Evolutionary conservation across 2,113 vertebrate genomes (phyloP).

Genomic region (Patagioenas fasciata): DNA sequence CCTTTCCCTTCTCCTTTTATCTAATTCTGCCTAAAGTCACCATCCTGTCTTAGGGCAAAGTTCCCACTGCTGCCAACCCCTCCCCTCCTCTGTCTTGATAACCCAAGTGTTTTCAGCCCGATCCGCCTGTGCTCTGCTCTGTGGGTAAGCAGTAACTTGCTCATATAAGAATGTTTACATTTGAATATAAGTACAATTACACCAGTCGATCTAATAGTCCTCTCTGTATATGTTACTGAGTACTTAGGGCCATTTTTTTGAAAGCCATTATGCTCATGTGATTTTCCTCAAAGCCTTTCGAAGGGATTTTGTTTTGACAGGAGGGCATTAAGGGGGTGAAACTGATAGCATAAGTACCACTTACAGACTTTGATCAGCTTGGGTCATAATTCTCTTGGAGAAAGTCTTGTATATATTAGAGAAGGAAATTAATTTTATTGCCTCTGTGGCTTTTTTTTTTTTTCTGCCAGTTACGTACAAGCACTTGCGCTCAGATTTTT

Average conservation of each 20-base stretch:
- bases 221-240: slow-evolving; percentile 83
- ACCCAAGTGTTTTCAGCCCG: not conserved
- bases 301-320: slow-evolving; percentile 87
- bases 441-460: slow-evolving; percentile 46
- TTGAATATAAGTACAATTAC: slow-evolving; percentile 80
- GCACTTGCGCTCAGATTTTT: not conserved
- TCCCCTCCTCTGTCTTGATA: not conserved
- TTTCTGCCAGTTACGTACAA: slow-evolving; percentile 50
- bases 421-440: slow-evolving; percentile 87
- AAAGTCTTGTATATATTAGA: slow-evolving; percentile 86
- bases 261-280: slow-evolving; percentile 81
- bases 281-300: slow-evolving; percentile 83
- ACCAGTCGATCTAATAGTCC: slow-evolving; percentile 79
- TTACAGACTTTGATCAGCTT: slow-evolving; percentile 84
- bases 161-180: slow-evolving; percentile 80
- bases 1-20: not conserved
- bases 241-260: slow-evolving; percentile 76
- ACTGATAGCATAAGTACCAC: slow-evolving; percentile 84
- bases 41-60: not conserved
- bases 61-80: not conserved
- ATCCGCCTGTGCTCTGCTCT: not conserved
- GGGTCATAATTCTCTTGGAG: slow-evolving; percentile 80
- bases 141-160: slow-evolving; percentile 66
- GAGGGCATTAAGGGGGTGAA: slow-evolving; percentile 86
- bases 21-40: not conserved